Evolutionary conservation across 2,113 vertebrate species (phyloP).

Genomic region (Oreotrochilus melanogaster): DNA sequence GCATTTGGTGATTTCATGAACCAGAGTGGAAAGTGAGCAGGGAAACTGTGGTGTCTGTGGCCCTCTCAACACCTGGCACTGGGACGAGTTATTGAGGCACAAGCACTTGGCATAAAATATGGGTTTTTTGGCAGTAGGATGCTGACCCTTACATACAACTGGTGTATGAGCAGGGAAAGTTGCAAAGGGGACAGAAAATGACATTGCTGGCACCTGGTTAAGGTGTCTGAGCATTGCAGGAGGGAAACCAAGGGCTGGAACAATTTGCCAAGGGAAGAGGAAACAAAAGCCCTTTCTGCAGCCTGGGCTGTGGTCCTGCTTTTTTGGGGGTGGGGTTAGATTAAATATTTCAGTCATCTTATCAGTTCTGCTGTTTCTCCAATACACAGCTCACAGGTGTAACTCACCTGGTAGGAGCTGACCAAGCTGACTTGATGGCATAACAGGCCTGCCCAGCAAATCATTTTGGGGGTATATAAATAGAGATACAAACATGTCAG

Average conservation of each 20-base stretch:
- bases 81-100: accelerated
- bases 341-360: accelerated
- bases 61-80: not conserved
- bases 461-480: not conserved
- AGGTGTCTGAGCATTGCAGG: not conserved
- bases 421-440: not conserved
- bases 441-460: not conserved
- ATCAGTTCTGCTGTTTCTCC: not conserved
- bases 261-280: not conserved
- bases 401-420: accelerated
- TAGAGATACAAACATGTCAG: not conserved
- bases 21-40: not conserved
- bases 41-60: accelerated
- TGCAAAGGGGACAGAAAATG: not conserved
- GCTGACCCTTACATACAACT: not conserved
- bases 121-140: not conserved
- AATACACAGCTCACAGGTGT: accelerated
- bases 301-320: not conserved
- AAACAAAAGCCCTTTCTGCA: accelerated
- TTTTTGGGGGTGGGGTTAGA: accelerated
- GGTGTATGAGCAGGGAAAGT: not conserved
- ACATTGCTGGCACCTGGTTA: not conserved
- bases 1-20: too few species aligned
- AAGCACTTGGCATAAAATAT: accelerated
- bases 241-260: not conserved